Base-by-base conservation (phyloP, 2,113 vertebrate genomes). In the Seriola rivoliana region DNA sequence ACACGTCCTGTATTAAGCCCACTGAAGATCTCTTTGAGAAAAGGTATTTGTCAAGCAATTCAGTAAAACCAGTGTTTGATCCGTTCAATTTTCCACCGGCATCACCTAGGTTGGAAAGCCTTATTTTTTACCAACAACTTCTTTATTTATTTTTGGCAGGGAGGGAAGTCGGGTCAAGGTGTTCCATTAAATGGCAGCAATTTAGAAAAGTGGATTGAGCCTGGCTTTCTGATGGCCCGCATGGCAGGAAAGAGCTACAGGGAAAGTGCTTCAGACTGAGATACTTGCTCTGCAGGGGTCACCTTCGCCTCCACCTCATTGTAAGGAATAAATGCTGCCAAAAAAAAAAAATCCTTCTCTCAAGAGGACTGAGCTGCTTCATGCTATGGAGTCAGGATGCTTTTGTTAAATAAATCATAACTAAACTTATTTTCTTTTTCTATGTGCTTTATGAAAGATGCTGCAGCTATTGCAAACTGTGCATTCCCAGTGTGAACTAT, bases 151-250 rank as follows among this genome's bases (percentile, higher is more conserved):
- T 90, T 92, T 92, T 80, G 75, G 81, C 88, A 87, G 59, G n/a
- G 34, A 77, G 57, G 75, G 88, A 91, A 90, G 92, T 75, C 82
- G 50, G 89, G 93, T 92, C 85, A 93, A 93, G 93, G 92, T 92
- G 86, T 92, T 94, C 88, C 89, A 92, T 93, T 92, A 92, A 87
- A 89, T 78, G 90, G 81, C 78, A 89, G 91, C 93, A 95, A 91
- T 93, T 91, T 92, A 91, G 88, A 82, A 84, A 78, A 91, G 88
- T 93, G 91, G 91, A 93, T 91, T 88, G 84, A 86, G 88, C 75
- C 76, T 14, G 84, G 87, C 88, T 87, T 88, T 84, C 80, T 89
- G 89, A 92, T 92, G 87, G 89, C 83, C 86, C 34, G 9, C 25
- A 34, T 83, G 87, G 75, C 87, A 90, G 88, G 60, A 87, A 71